A percentile compares a stretch with the other conserved stretches of the same genome.
These are phyloP conservation scores for Pomatorhinus ruficollis DNA, from an alignment of 2,113 vertebrate genomes.

Conservation along the genomic window DNA sequence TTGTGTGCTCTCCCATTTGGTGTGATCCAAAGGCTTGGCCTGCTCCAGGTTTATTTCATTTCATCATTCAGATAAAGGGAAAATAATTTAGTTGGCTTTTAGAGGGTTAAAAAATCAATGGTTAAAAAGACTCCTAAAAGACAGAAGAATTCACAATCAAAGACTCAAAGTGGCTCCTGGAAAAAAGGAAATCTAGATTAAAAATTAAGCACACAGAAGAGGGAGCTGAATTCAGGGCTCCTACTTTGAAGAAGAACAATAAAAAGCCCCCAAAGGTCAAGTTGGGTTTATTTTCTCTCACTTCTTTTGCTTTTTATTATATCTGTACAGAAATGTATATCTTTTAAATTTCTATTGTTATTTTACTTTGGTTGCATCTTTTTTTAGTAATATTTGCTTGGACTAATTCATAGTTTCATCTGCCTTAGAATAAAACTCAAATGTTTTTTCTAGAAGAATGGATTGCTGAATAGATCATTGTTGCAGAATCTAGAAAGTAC, in stretches of 20 bases:
- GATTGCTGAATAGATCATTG: background rate
- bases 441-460: background rate
- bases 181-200: background rate
- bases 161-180: background rate
- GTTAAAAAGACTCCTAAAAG: background rate
- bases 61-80: background rate
- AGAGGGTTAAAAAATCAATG: rapidly evolving
- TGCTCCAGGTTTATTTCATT: background rate
- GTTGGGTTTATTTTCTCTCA: background rate
- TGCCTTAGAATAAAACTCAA: background rate
- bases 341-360: background rate
- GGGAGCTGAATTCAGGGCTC: background rate
- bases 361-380: background rate
- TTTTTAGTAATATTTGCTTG: background rate
- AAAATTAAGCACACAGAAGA: background rate
- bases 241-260: background rate
- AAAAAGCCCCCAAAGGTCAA: background rate
- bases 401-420: background rate
- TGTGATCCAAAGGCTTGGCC: background rate
- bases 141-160: background rate
- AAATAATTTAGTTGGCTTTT: background rate
- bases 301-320: background rate
- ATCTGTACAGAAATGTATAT: background rate
- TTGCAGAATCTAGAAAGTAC: background rate
- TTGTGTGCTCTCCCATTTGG: background rate